phyloP scores from a whole-genome alignment of 2,888 invertebrate genomes.

The Lasioglossum calceatum region DNA sequence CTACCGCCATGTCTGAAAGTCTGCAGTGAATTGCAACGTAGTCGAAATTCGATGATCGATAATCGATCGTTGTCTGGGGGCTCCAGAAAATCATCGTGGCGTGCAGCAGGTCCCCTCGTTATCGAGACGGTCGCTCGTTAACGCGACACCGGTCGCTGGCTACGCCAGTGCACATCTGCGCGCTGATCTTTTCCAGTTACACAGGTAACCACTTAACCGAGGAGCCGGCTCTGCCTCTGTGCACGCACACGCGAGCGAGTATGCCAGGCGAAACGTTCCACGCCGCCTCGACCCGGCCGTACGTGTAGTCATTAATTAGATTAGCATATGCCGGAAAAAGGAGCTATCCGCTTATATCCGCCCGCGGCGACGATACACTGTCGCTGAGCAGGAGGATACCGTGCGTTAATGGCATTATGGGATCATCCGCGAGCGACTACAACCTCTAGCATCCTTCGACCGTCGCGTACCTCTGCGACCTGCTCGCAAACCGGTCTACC shows the following conservation, averaged over 20 bases:
- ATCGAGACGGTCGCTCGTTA: constrained; percentile 33
- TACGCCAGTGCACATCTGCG: constrained; percentile 24
- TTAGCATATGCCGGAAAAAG: constrained; percentile 69
- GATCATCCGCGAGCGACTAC: constrained; percentile 49
- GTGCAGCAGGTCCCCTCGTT: constrained; percentile 17
- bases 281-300: constrained; percentile 13
- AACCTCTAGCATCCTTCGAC: constrained; percentile 30
- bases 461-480: constrained; percentile 2
- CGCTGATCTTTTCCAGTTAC: constrained; percentile 49
- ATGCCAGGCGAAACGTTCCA: not conserved
- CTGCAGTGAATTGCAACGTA: not conserved
- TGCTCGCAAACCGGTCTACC: constrained; percentile 9
- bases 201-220: constrained; percentile 50
- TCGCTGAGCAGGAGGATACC: constrained; percentile 6
- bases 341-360: constrained; percentile 56
- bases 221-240: constrained; percentile 6
- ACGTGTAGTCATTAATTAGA: constrained; percentile 61
- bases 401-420: constrained; percentile 60
- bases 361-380: constrained; percentile 30
- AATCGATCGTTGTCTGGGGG: not conserved
- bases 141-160: constrained; percentile 6
- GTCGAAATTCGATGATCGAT: not conserved
- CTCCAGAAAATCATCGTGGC: not conserved
- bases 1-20: not conserved
- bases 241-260: not conserved